Evolutionary conservation across 2,113 vertebrate species (phyloP), one percentile per base, ranked within the genome.

Genomic region (Hoplias malabaricus): DNA sequence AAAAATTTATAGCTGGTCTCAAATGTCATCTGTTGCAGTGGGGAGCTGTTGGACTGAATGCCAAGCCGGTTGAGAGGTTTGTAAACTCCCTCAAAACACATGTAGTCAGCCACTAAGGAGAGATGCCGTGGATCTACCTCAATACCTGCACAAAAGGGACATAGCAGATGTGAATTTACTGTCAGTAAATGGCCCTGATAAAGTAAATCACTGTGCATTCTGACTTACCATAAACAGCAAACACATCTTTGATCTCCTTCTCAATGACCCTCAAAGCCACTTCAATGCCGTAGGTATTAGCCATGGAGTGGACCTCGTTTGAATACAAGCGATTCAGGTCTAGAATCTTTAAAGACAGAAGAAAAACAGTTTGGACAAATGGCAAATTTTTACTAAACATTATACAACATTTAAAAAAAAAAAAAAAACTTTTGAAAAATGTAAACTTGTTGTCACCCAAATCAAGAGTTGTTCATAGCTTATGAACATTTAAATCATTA

Each of bases 201-300:
- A 54, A 40, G 11, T 0, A 1, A 78, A 23, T 3, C 4, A 23
- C 13, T 57, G 6, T 50, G 46, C 42, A 16, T 31, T 7, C 1
- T 6, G 42, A 50, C 76, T 81, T 92, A 99, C 98, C 98, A 2
- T 99, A 99, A 29, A 99, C 98, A 0, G 95, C 97, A 85, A 99
- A 99, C 38, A 99, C 97, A n/a, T 99, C 95, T 87, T 95, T 98
- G 85, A 99, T 98, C 88, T 99, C 98, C 88, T 96, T 98, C 86
- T 99, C 95, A 2, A 99, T 95, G 76, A 95, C 96, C 3, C 94
- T 92, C 71, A 98, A 86, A 1, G 94, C 98, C 4, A 97, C 96
- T 86, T 99, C 98, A 0, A 99, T 96, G 54, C 98, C 98, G 0
- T 98, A 99, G 0, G 93, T 96, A 5, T 82, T 93, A n/a, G 96